phyloP scores from a whole-genome alignment of 2,797 vertebrate genomes.

The Anguilla pacifica region DNA sequence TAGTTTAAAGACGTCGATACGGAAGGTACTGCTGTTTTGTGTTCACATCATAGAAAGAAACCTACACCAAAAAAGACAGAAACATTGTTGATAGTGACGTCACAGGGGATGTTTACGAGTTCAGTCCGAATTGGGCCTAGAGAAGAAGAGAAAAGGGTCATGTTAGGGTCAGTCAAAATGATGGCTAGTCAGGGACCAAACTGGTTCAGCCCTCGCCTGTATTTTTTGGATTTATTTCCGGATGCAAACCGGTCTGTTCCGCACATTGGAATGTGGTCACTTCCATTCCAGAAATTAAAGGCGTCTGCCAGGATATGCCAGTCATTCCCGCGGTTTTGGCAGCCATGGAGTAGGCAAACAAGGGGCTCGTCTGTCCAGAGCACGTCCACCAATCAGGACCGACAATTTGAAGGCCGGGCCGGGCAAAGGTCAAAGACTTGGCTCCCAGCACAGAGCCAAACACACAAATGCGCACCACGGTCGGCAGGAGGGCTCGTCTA shows the following conservation, averaged over 20 bases:
- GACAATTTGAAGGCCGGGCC: background rate
- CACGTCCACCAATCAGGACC: background rate
- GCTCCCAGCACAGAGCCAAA: background rate
- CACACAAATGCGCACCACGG: background rate
- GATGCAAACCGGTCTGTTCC: background rate
- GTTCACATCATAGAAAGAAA: background rate
- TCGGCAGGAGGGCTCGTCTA: background rate
- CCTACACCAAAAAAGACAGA: background rate
- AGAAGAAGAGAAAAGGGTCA: background rate
- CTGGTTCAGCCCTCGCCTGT: background rate
- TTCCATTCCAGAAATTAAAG: conserved; percentile 13
- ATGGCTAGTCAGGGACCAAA: background rate
- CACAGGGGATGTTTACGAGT: background rate
- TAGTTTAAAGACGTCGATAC: background rate
- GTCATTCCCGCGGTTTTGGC: background rate
- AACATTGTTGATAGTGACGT: background rate
- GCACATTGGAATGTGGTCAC: background rate
- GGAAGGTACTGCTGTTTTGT: background rate
- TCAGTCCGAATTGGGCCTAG: background rate
- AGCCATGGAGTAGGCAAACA: background rate
- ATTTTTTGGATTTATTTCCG: background rate
- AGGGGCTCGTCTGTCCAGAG: background rate
- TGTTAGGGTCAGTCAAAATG: background rate
- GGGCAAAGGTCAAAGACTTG: conserved; percentile 5
- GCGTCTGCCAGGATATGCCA: background rate